phyloP scores from a whole-genome alignment of 2,888 invertebrate genomes.

The Zhengitettix transpicula region DNA sequence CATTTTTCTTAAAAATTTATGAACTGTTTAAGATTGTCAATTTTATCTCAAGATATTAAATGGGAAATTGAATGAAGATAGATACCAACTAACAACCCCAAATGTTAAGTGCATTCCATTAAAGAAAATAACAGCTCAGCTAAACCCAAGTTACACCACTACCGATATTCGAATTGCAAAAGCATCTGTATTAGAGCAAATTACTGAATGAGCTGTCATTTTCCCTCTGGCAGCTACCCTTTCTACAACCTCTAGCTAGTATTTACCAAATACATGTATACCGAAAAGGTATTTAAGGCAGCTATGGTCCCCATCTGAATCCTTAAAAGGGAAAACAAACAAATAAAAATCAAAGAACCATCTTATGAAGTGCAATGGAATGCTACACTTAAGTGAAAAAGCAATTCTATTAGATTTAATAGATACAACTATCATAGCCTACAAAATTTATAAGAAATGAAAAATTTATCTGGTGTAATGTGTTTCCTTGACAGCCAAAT shows the following conservation, averaged over 20 bases:
- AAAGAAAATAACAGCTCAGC: conserved; percentile 5
- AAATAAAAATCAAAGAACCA: conserved; percentile 5
- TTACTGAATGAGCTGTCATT: conserved; percentile 1
- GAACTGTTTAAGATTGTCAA: no score
- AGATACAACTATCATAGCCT: background rate
- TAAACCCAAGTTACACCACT: background rate
- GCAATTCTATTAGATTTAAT: background rate
- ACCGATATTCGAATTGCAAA: background rate
- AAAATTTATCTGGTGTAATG: background rate
- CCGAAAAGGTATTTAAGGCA: conserved; percentile 55
- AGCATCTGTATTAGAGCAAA: background rate
- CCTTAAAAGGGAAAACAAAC: conserved; percentile 20
- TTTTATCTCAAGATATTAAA: background rate
- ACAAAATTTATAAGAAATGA: background rate
- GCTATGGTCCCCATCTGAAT: conserved; percentile 38
- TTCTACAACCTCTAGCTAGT: conserved; percentile 13
- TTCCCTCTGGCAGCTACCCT: conserved; percentile 7
- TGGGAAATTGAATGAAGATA: conserved; percentile 3
- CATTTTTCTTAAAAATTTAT: no score
- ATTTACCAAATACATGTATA: conserved; percentile 44
- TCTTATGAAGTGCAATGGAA: conserved; percentile 3
- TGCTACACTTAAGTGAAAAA: conserved; percentile 2
- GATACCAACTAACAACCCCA: conserved; percentile 1
- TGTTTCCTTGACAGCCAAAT: background rate
- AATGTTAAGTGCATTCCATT: conserved; percentile 6